These are phyloP conservation scores for Paralichthys olivaceus DNA, from an alignment of 2,113 vertebrate genomes.

Conservation along the genomic window DNA sequence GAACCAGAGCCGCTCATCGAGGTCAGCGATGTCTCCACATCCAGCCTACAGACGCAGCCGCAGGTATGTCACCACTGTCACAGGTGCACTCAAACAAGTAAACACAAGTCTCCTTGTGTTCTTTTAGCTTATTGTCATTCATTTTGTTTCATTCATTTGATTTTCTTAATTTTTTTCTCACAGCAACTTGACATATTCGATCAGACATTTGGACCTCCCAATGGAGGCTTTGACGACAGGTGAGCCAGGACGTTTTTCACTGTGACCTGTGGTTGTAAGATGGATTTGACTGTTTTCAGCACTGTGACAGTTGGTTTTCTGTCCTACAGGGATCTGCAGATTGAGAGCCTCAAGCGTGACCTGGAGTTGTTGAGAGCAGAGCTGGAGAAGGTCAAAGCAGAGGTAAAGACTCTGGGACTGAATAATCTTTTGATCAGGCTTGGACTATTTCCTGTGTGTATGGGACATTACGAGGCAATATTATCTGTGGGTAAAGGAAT, in stretches of 20 bases:
- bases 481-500: conserved; percentile 55
- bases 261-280: background rate
- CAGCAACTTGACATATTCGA: conserved; percentile 90
- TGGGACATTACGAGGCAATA: background rate
- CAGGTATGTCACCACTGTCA: conserved; percentile 53
- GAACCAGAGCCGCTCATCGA: conserved; percentile 93
- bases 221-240: conserved; percentile 92
- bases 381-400: conserved; percentile 91
- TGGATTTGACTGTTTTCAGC: background rate
- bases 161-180: conserved; percentile 19
- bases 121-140: background rate
- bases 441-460: background rate
- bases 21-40: conserved; percentile 79
- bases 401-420: conserved; percentile 80
- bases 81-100: background rate
- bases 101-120: background rate
- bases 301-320: conserved; percentile 13
- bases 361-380: conserved; percentile 87
- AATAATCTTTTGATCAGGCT: conserved; percentile 2
- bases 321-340: conserved; percentile 89
- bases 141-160: background rate
- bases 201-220: conserved; percentile 90
- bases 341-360: conserved; percentile 89
- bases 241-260: conserved; percentile 53
- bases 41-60: conserved; percentile 69